Conservation (phyloP, 2,797 vertebrate genomes). For the Typhlichthys eigenmanni region DNA sequence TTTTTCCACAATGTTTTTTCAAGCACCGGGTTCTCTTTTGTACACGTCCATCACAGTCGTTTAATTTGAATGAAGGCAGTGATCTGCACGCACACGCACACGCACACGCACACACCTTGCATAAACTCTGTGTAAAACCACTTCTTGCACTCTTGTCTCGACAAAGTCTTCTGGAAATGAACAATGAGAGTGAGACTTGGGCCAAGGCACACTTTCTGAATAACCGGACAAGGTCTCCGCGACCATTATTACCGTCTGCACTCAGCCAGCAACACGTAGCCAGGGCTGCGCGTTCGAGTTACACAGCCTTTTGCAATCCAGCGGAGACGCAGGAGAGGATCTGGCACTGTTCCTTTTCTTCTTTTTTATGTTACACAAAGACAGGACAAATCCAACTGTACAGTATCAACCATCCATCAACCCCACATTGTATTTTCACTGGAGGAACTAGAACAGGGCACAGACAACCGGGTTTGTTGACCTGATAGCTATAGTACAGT, state of each 20-base stretch:
- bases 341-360: constrained; percentile 49
- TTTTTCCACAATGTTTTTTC: background rate
- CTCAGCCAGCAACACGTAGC: constrained; percentile 51
- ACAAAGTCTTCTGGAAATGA: constrained; percentile 38
- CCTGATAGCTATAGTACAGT: constrained; percentile 24
- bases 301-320: constrained; percentile 70
- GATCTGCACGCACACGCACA: background rate
- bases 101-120: constrained; percentile 10
- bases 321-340: constrained; percentile 60
- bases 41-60: constrained; percentile 17
- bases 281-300: constrained; percentile 59
- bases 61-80: constrained; percentile 22
- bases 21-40: background rate
- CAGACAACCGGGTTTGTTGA: constrained; percentile 27
- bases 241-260: constrained; percentile 72
- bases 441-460: constrained; percentile 31
- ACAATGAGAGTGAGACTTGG: constrained; percentile 42
- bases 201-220: constrained; percentile 61
- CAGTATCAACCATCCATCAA: constrained; percentile 53
- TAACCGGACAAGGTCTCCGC: constrained; percentile 62
- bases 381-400: constrained; percentile 62
- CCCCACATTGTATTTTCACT: constrained; percentile 57
- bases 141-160: constrained; percentile 19
- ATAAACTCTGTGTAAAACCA: constrained; percentile 31
- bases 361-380: constrained; percentile 28